A percentile compares a stretch with the other conserved stretches of the same genome.
phyloP scores from a whole-genome alignment of 1,140 invertebrate species.

The Aphaenogaster floridana region DNA sequence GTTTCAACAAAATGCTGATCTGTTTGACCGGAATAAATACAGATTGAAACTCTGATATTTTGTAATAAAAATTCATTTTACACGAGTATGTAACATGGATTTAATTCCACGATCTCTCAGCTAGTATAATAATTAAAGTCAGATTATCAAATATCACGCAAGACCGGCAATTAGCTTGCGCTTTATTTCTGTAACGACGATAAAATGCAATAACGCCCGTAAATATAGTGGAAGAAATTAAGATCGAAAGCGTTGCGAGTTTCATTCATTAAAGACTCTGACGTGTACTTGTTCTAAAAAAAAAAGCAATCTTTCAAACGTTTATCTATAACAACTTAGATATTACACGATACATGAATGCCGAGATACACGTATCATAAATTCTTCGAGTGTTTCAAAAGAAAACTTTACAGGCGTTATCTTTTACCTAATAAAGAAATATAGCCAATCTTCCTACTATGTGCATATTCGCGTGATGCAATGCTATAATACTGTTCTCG shows the following conservation, averaged over 20 bases:
- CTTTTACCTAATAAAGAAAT: not conserved
- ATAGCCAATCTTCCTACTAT: not conserved
- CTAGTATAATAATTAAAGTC: not conserved
- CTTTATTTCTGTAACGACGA: not conserved
- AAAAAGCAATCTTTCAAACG: not conserved
- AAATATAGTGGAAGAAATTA: not conserved
- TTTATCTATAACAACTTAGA: not conserved
- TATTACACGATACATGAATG: not conserved
- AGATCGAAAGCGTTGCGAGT: not conserved
- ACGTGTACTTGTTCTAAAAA: not conserved
- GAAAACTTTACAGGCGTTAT: not conserved
- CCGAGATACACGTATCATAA: not conserved
- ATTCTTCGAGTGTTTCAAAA: not conserved
- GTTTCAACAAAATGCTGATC: not conserved
- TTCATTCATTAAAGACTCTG: too few relatives aligned
- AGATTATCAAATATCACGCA: not conserved
- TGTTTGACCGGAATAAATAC: not conserved
- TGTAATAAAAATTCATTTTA: slow-evolving; percentile 1
- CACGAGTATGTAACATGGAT: not conserved
- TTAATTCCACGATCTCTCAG: not conserved
- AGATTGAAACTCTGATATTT: not conserved
- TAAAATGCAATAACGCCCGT: not conserved
- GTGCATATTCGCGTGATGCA: not conserved
- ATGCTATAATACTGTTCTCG: slow-evolving; percentile 1
- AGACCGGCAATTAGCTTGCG: not conserved